Base-by-base conservation (phyloP, 2,888 invertebrate genomes). In the Tetanocera ferruginea region DNA sequence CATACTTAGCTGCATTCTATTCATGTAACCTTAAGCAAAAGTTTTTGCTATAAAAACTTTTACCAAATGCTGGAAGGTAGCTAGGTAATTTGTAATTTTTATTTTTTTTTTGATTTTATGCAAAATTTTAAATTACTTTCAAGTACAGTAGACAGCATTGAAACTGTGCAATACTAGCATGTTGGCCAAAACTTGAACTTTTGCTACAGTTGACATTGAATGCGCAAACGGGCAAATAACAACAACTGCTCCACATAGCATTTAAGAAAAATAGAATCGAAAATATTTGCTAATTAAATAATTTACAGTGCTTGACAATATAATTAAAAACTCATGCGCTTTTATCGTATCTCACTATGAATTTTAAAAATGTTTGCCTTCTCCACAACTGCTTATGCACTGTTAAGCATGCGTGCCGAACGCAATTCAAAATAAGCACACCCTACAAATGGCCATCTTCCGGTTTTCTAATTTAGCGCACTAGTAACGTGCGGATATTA, bases 361-460 rank as follows among this genome's bases (percentile, higher is more conserved):
- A 43, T 43, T 43, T 43, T 43, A 6, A 43, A 43, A 43, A 11
- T 43, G n/a, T n/a, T 11, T 11, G 1, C 11, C 43, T 14, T 43
- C 43, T 11, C 43, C 3, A 1, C 6, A 37, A 37, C 37, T 37
- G 8, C n/a, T 37, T 37, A 6, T 37, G 11, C 2, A 25, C 3
- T 25, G 60, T 60, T 43, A 43, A 3, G 60, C 19, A 23, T 37
- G 52, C 43, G 76, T 74, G 78, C 76, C 81, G 83, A 81, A 82
- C 80, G 83, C 81, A 82, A 82, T 81, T 82, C 55, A 25, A n/a
- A 11, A n/a, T n/a, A n/a, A 51, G 52, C 25, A 9, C 19, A 19
- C 37, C 17, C 11, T n/a, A 72, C 72, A 72, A 72, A 72, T 57
- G 72, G 25, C 23, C 72, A 6, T 6, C 72, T 72, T 72, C 57